A percentile compares a stretch with the other conserved stretches of the same genome.
These are phyloP conservation scores for Atrina japonica DNA, from an alignment of 2,888 invertebrate species.

Conservation along the genomic window DNA sequence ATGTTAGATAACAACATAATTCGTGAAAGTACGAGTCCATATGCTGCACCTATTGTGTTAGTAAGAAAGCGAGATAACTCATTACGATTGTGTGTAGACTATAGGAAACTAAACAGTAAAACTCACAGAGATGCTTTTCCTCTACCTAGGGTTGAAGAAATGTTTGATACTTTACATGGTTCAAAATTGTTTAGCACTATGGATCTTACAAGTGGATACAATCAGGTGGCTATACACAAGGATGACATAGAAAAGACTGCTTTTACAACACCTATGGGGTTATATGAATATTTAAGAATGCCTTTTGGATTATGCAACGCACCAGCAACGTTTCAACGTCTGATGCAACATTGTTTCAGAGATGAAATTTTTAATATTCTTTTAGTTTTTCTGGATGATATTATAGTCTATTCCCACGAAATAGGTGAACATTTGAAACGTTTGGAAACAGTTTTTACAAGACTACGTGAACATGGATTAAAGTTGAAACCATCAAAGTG, in stretches of 20 bases:
- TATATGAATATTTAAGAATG: slow-evolving; percentile 30
- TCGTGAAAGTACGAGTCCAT: slow-evolving; percentile 39
- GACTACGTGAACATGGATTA: slow-evolving; percentile 15
- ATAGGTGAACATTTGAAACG: slow-evolving; percentile 27
- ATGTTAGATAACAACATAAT: slow-evolving; percentile 44
- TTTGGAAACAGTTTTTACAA: slow-evolving; percentile 25
- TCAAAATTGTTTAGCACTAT: slow-evolving; percentile 43
- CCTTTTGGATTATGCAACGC: too few relatives aligned
- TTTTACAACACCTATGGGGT: slow-evolving; percentile 36
- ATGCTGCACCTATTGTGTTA: too few relatives aligned
- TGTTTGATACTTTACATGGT: slow-evolving; percentile 42
- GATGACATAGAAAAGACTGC: slow-evolving; percentile 47
- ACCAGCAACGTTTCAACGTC: slow-evolving; percentile 30
- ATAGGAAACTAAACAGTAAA: slow-evolving; percentile 42
- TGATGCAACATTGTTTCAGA: too few relatives aligned
- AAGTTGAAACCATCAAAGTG: too few relatives aligned
- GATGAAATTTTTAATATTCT: too few relatives aligned
- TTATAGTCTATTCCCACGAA: slow-evolving; percentile 18
- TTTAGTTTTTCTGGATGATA: too few relatives aligned
- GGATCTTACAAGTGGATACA: slow-evolving; percentile 44
- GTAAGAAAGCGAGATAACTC: too few relatives aligned
- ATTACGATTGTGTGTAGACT: too few relatives aligned
- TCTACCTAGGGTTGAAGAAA: too few relatives aligned
- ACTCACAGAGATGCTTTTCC: slow-evolving; percentile 47
- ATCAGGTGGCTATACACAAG: slow-evolving; percentile 38